Evolutionary conservation across 37 sponge, comb jelly and placozoan genomes (phyloP).

Genomic region (Beroe forskalii): DNA sequence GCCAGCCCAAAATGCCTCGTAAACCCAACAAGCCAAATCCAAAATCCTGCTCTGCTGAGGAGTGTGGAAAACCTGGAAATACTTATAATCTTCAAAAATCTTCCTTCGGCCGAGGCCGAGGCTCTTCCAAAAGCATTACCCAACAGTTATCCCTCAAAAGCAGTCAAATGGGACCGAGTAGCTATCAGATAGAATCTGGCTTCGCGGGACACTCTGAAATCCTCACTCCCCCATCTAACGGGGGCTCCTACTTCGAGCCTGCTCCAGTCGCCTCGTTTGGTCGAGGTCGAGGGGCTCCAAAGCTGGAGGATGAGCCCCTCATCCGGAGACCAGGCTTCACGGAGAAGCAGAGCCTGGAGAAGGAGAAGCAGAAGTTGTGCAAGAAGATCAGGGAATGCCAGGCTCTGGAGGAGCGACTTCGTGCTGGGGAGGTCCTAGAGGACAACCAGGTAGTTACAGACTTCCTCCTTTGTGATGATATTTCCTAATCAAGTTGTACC

Average conservation of each 20-base stretch:
- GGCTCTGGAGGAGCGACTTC: not conserved
- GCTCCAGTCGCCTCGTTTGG: not conserved
- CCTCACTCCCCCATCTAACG: not conserved
- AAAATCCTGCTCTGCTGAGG: too few species aligned
- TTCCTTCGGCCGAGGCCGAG: not conserved
- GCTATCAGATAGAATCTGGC: not conserved
- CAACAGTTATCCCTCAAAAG: not conserved
- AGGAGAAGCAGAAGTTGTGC: not conserved
- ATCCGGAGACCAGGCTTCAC: not conserved
- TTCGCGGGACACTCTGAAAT: not conserved
- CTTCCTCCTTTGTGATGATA: too few species aligned
- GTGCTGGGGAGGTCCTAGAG: slow-evolving; percentile 8
- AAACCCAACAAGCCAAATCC: too few species aligned
- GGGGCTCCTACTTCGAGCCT: not conserved
- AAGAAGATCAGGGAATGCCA: slow-evolving; percentile 38
- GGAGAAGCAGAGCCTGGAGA: not conserved
- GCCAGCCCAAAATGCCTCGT: too few species aligned
- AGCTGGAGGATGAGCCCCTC: not conserved
- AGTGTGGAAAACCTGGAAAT: not conserved
- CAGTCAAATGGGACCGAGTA: not conserved
- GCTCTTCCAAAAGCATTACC: not conserved
- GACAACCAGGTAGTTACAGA: slow-evolving; percentile 60
- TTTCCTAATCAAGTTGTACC: too few species aligned
- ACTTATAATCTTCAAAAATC: not conserved
- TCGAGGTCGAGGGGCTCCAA: not conserved